Evolutionary conservation across 2,113 vertebrate genomes (phyloP).

Genomic region (Tetrao urogallus): DNA sequence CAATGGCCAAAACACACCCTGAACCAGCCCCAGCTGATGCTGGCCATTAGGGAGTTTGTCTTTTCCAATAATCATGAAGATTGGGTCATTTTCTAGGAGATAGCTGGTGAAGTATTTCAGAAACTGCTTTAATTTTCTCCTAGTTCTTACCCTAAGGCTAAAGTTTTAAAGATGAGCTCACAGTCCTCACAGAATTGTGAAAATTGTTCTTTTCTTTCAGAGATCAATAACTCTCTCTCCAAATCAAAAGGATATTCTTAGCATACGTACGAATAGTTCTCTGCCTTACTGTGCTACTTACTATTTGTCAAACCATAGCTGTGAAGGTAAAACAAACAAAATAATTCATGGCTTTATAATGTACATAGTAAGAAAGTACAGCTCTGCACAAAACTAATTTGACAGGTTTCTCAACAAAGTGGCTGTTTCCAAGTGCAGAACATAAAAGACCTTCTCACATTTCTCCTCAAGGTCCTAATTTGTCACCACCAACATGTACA

Average conservation of each 20-base stretch:
- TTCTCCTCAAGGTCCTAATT: slow-evolving; percentile 5
- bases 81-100: slow-evolving; percentile 51
- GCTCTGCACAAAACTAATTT: background rate
- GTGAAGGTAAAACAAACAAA: slow-evolving; percentile 29
- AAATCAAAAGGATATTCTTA: slow-evolving; percentile 47
- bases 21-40: slow-evolving; percentile 30
- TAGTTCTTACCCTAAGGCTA: slow-evolving; percentile 39
- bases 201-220: slow-evolving; percentile 31
- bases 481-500: background rate
- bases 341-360: background rate
- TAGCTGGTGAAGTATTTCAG: slow-evolving; percentile 35
- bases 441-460: background rate
- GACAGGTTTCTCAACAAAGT: slow-evolving; percentile 4
- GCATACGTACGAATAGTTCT: slow-evolving; percentile 5
- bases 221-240: slow-evolving; percentile 38
- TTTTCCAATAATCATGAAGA: slow-evolving; percentile 65
- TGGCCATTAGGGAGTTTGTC: slow-evolving; percentile 55
- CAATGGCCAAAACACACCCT: slow-evolving; percentile 13
- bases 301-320: background rate
- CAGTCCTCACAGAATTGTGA: slow-evolving; percentile 21
- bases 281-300: background rate
- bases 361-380: background rate
- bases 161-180: slow-evolving; percentile 41
- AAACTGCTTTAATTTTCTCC: slow-evolving; percentile 62
- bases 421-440: background rate